phyloP scores from a whole-genome alignment of 2,113 vertebrate species.

The Heterotilapia buettikoferi region DNA sequence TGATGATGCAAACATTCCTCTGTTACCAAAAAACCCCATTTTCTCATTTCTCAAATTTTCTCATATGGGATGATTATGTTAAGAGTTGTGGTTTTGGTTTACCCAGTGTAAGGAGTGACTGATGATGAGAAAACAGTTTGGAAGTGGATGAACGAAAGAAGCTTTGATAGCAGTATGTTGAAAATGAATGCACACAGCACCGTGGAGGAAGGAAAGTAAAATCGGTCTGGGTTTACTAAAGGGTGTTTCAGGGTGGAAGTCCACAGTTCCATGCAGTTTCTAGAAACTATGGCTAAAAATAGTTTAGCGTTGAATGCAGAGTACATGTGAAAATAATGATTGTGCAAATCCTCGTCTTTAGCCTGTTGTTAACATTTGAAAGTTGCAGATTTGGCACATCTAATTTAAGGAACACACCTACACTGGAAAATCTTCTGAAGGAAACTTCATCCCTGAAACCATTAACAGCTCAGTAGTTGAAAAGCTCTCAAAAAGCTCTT shows the following conservation, averaged over 20 bases:
- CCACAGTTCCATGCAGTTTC: neutral
- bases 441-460: neutral
- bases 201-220: neutral
- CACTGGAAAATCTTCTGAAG: neutral
- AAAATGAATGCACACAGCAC: neutral
- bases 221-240: neutral
- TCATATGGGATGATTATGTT: neutral
- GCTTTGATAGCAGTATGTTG: neutral
- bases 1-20: neutral
- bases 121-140: neutral
- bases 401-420: neutral
- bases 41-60: neutral
- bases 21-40: neutral
- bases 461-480: neutral
- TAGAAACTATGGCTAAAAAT: neutral
- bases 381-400: neutral
- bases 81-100: neutral
- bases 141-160: neutral
- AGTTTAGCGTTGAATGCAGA: neutral
- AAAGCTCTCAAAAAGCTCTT: neutral
- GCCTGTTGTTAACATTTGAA: neutral
- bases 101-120: neutral
- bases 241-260: neutral
- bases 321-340: neutral
- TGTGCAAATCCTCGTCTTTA: accelerated